Evolutionary conservation across 2,113 vertebrate genomes (phyloP).

Genomic region (Gila orcuttii): DNA sequence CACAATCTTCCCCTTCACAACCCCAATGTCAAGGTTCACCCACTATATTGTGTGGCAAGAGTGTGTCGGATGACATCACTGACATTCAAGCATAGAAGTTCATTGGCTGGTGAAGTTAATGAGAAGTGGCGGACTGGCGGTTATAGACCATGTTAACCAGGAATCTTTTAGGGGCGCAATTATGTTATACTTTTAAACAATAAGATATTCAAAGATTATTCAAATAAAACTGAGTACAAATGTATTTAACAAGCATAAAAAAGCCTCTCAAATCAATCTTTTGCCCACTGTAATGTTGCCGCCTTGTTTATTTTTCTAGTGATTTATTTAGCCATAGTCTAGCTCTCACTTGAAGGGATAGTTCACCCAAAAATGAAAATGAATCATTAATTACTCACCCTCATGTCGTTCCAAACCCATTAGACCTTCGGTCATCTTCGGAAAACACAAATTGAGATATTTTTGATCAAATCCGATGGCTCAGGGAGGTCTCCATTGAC

Average conservation of each 20-base stretch:
- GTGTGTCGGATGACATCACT: constrained; percentile 7
- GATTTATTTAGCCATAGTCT: too few species aligned
- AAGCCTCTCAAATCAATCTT: not conserved
- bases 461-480: too few species aligned
- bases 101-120: not conserved
- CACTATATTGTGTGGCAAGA: not conserved
- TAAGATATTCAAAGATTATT: not conserved
- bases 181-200: not conserved
- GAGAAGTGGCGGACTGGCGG: not conserved
- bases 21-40: not conserved
- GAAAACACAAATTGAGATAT: too few species aligned
- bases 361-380: too few species aligned
- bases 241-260: not conserved
- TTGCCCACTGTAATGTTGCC: not conserved
- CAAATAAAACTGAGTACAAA: not conserved
- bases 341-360: too few species aligned
- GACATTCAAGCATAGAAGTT: not conserved
- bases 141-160: not conserved
- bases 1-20: constrained; percentile 21
- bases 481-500: too few species aligned
- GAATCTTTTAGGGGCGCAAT: not conserved
- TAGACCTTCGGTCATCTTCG: too few species aligned
- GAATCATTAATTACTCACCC: too few species aligned
- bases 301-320: too few species aligned
- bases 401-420: too few species aligned